A percentile compares a stretch with the other conserved stretches of the same genome.
Conservation (phyloP, 2,888 invertebrate genomes). For the Lepidocyrtoides sp. region DNA sequence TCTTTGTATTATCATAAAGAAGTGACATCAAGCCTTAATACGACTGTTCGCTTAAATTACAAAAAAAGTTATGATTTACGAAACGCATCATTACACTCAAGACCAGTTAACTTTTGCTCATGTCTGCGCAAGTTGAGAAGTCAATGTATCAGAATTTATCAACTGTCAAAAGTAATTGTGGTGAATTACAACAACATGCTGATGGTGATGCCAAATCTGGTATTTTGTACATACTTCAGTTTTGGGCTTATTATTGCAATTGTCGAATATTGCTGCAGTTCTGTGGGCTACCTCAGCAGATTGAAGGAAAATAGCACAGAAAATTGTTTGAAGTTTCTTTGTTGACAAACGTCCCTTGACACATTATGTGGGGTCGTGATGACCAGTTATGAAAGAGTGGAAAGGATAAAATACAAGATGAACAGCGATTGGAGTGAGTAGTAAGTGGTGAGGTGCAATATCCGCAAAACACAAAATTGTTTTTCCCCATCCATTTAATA, state of each 20-base stretch:
- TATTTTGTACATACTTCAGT: neutral
- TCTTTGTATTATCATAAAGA: neutral
- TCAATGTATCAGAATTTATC: constrained; percentile 37
- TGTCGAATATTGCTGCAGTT: neutral
- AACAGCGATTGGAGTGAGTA: too few species aligned
- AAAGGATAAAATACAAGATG: too few species aligned
- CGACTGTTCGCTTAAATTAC: neutral
- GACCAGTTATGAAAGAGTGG: neutral
- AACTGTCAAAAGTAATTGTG: constrained; percentile 49
- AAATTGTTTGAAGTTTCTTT: neutral
- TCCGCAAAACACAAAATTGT: too few species aligned
- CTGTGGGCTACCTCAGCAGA: constrained; percentile 56
- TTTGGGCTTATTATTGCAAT: neutral
- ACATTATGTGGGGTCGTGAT: neutral
- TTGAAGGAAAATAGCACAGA: neutral
- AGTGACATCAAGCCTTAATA: neutral
- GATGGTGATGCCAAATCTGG: neutral
- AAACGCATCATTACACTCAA: constrained; percentile 35
- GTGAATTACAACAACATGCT: neutral
- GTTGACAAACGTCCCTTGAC: neutral
- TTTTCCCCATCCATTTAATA: too few species aligned
- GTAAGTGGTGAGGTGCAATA: too few species aligned
- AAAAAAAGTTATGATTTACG: constrained; percentile 29
- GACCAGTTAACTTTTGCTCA: neutral
- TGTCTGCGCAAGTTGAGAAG: constrained; percentile 24